A percentile compares a stretch with the other conserved stretches of the same genome.
Conservation (phyloP, 2,888 invertebrate genomes). For the Seladonia tumulorum region DNA sequence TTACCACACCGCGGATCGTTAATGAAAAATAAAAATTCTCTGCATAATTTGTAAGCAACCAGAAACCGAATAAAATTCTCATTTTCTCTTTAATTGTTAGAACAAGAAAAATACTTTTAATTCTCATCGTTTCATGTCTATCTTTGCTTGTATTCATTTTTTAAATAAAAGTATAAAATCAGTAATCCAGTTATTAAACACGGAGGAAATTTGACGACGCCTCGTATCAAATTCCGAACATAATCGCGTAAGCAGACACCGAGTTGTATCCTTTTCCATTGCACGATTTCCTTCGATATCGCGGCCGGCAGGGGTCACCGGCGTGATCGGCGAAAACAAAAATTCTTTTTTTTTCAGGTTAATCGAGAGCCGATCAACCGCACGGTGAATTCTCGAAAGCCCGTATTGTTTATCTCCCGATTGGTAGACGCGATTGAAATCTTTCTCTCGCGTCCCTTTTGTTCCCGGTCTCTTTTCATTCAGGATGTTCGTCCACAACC, state of each 20-base stretch:
- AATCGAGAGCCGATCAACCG: constrained; percentile 80
- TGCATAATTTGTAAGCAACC: not conserved
- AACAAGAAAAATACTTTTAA: not conserved
- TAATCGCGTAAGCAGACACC: constrained; percentile 26
- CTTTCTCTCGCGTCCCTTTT: constrained; percentile 71
- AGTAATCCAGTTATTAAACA: not conserved
- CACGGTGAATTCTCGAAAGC: constrained; percentile 74
- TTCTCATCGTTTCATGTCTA: too few species aligned
- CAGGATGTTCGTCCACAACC: constrained; percentile 64
- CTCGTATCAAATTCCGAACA: not conserved
- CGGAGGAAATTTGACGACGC: not conserved
- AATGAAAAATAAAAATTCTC: not conserved
- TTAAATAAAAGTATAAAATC: not conserved
- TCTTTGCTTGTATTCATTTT: too few species aligned
- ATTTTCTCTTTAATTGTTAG: not conserved
- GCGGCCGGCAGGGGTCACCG: constrained; percentile 33
- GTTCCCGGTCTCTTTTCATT: constrained; percentile 65
- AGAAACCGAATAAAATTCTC: not conserved
- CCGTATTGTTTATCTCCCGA: constrained; percentile 76
- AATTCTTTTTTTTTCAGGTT: constrained; percentile 74
- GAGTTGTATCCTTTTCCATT: constrained; percentile 33
- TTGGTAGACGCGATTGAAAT: constrained; percentile 79
- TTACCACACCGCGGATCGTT: not conserved
- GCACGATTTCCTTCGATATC: constrained; percentile 46
- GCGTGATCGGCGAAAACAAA: constrained; percentile 54